A percentile compares a stretch with the other conserved stretches of the same genome.
Evolutionary conservation across 2,113 vertebrate genomes (phyloP).

Genomic region (Solea solea): DNA sequence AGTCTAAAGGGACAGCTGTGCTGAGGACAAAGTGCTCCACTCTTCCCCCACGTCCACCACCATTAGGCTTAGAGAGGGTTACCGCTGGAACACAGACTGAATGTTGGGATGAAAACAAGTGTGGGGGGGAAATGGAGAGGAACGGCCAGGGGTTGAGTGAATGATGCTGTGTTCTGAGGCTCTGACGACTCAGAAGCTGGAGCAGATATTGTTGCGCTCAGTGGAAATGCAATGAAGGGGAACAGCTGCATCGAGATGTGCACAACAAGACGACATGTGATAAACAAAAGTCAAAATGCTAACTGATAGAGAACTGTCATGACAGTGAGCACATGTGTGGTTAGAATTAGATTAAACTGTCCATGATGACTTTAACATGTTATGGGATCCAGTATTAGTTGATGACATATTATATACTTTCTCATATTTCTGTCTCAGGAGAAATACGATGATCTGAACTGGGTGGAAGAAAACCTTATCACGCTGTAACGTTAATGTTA

Average conservation of each 20-base stretch:
- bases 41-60: conserved; percentile 1
- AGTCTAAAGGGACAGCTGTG: conserved; percentile 6
- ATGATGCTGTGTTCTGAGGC: conserved; percentile 30
- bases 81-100: conserved; percentile 17
- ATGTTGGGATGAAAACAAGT: conserved; percentile 24
- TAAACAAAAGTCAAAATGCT: background rate
- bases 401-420: conserved; percentile 18
- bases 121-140: conserved; percentile 22
- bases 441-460: conserved; percentile 41
- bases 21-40: conserved; percentile 33
- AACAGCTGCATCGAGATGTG: too few relatives aligned
- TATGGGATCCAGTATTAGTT: conserved; percentile 1
- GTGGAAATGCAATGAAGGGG: conserved; percentile 19
- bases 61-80: conserved; percentile 52
- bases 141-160: conserved; percentile 45
- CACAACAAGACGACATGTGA: background rate
- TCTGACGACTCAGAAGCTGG: conserved; percentile 3
- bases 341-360: conserved; percentile 40
- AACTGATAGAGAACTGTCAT: background rate
- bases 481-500: background rate
- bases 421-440: conserved; percentile 36
- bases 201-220: conserved; percentile 24
- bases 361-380: background rate
- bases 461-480: conserved; percentile 39
- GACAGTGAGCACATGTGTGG: conserved; percentile 9